phyloP scores from a whole-genome alignment of 2,797 vertebrate genomes.

The Aulostomus chinensis region DNA sequence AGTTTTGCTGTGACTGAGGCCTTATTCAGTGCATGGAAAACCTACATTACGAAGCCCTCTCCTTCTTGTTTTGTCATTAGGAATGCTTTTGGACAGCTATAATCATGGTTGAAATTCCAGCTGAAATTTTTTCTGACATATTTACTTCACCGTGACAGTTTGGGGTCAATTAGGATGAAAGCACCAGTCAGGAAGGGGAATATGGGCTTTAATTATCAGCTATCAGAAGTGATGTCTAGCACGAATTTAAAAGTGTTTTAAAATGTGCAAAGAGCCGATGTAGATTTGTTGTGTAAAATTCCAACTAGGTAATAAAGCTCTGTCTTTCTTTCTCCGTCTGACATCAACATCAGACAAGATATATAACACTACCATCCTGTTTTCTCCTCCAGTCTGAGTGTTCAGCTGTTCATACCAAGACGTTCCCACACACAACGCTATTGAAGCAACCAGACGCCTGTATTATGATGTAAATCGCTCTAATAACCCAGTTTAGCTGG shows the following conservation, averaged over 20 bases:
- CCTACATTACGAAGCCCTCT: no score
- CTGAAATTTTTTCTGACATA: slow-evolving; percentile 34
- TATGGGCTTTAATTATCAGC: slow-evolving; percentile 55
- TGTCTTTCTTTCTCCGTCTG: slow-evolving; percentile 20
- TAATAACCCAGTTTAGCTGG: slow-evolving; percentile 82
- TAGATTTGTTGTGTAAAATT: slow-evolving; percentile 9
- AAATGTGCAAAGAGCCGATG: background rate
- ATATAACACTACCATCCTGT: slow-evolving; percentile 46
- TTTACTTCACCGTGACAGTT: slow-evolving; percentile 61
- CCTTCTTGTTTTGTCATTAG: slow-evolving; percentile 40
- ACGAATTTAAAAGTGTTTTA: slow-evolving; percentile 4
- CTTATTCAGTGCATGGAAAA: no score
- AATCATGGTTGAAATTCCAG: slow-evolving; percentile 41
- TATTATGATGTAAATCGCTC: slow-evolving; percentile 85
- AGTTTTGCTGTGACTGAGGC: no score
- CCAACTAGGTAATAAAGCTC: slow-evolving; percentile 22
- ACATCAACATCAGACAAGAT: slow-evolving; percentile 50
- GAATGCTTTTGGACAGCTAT: slow-evolving; percentile 34
- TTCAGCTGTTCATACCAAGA: slow-evolving; percentile 75
- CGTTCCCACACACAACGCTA: slow-evolving; percentile 75
- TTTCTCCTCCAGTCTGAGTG: slow-evolving; percentile 58
- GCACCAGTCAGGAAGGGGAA: slow-evolving; percentile 25
- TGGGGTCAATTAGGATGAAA: slow-evolving; percentile 65
- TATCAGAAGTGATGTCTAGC: slow-evolving; percentile 31
- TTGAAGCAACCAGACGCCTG: slow-evolving; percentile 71